Base-by-base conservation (phyloP, 2,113 vertebrate genomes). In the Dunckerocampus dactyliophorus region DNA sequence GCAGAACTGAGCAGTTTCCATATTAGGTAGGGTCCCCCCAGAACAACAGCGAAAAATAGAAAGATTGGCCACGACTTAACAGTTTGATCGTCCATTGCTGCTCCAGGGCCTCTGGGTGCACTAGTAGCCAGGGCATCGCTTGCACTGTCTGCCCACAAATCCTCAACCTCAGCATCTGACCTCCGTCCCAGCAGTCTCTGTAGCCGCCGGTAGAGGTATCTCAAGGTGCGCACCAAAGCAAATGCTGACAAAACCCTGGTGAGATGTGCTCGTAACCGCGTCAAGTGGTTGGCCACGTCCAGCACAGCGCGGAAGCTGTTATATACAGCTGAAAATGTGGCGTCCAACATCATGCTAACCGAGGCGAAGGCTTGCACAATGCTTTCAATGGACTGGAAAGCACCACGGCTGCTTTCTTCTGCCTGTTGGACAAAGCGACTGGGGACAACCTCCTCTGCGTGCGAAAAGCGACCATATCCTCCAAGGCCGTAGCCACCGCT, bases 331-430 rank as follows among this genome's bases (percentile, higher is more conserved):
- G 96, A 99, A 76, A 97, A 98, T 16, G 97, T 99, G 34, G 97
- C 96, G 31, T 99, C 95, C 90, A 98, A 89, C 97, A 99, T 99
- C 95, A 97, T 98, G 86, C 95, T 98, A 66, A 99, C 95, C 0
- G 96, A 98, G 31, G 92, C 88, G 47, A 99, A 99, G 0, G 96
- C 95, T 11, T 98, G 96, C 16, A 99, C 97, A 0, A 99, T 98
- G 77, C 97, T 99, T 63, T 98, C 96, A 13, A 99, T 95, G 74
- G 96, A 98, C 88, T 99, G 95, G 78, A 98, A 99, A 9, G 96
- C 96, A 0, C 95, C 94, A 0, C 96, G 91, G 88, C 97, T 99
- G 89, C 95, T 95, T 82, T 99, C 96, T 84, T 98, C 95, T 0
- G 96, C 96, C 82, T 98, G 95, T 69, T 95, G 95, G 49, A 99